Base-by-base conservation (phyloP, 2,113 vertebrate species). In the Rhegmatorhina hoffmannsi region DNA sequence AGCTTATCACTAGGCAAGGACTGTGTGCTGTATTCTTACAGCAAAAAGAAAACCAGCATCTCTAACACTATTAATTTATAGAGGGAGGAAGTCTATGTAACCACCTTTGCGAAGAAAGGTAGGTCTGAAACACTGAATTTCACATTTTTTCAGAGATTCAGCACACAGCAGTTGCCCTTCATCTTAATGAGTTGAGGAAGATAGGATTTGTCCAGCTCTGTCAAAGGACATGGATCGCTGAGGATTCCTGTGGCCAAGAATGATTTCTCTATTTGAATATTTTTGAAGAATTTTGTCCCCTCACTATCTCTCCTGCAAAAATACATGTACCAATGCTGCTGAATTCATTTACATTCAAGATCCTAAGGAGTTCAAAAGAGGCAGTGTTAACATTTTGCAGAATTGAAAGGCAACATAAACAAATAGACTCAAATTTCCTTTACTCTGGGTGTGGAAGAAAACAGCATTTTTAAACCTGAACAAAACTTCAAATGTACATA, bases 171-270 rank as follows among this genome's bases (percentile, higher is more conserved):
- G 13, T 34, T 86, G 55, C 50, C n/a, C 12, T 77, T 90, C 43
- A 44, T 87, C 50, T 78, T 92, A 67, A 86, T 84, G 68, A 95
- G 52, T 60, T 80, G 72, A 89, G 34, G 68, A 90, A 75, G 83
- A 76, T 43, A 33, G 33, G 43, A 80, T 93, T 90, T 88, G 29
- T 84, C 29, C 1, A 1, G n/a, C 64, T 58, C 49, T 59, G 31
- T 73, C 78, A 83, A 64, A 83, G 53, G 34, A 72, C 55, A 83
- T 0, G 1, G 55, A 76, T 66, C 13, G 4, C 49, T 68, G 72
- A 83, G 33, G 53, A 79, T 56, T 93, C 58, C 38, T 70, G 67
- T 6, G 19, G 58, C 36, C 72, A 79, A 72, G 49, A 17, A 62
- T 0, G 2, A 9, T 69, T 95, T 89, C 67, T 85, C 36, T 67